phyloP scores from a whole-genome alignment of 2,888 invertebrate genomes.

The Lasius fuliginosus region DNA sequence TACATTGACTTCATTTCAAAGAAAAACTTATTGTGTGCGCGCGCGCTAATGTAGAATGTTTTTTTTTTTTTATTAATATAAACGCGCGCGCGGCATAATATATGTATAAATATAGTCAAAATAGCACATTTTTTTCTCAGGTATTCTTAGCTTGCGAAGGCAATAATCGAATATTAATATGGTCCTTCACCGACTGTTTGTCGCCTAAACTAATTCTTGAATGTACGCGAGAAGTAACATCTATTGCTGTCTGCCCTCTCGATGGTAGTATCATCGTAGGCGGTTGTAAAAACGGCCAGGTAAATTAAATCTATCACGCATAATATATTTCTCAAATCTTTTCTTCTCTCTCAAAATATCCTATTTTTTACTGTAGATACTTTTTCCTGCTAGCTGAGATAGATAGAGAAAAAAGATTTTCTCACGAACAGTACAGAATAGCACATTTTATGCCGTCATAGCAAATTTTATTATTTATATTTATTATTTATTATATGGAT shows the following conservation, averaged over 20 bases:
- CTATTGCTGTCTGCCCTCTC: constrained; percentile 90
- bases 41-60: background rate
- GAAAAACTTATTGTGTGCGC: background rate
- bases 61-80: background rate
- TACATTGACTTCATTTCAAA: background rate
- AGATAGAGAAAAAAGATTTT: background rate
- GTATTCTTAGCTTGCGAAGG: constrained; percentile 87
- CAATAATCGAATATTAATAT: constrained; percentile 90
- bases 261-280: constrained; percentile 91
- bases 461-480: background rate
- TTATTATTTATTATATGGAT: too few species aligned
- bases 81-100: background rate
- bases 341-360: background rate
- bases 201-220: constrained; percentile 91
- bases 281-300: constrained; percentile 90
- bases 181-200: constrained; percentile 92
- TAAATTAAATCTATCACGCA: constrained; percentile 63
- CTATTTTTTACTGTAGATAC: background rate
- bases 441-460: background rate
- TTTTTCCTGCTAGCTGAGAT: background rate
- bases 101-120: background rate
- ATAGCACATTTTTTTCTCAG: constrained; percentile 53
- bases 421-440: background rate
- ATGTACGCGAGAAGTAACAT: constrained; percentile 89
- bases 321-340: background rate